Percentiles rank a stretch among this genome's conserved stretches.
Evolutionary conservation across 2,797 vertebrate genomes (phyloP).

Genomic region (Smutsia gigantea): DNA sequence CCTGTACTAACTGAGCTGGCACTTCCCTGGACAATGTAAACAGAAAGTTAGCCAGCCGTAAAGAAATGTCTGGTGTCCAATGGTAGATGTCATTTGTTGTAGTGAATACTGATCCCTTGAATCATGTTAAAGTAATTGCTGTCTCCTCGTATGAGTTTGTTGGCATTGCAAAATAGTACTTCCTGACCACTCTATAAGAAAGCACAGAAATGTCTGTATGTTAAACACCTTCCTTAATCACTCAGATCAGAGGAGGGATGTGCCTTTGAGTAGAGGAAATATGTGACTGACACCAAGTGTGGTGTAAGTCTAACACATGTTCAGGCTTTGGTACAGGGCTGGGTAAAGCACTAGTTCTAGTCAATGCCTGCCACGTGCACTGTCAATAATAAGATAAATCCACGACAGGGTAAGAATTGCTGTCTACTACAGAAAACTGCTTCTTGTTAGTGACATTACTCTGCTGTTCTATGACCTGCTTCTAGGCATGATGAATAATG

Average conservation of each 20-base stretch:
- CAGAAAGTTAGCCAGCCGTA: neutral
- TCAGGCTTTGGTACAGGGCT: neutral
- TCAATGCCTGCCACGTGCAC: constrained; percentile 51
- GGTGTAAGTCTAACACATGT: neutral
- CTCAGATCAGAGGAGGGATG: neutral
- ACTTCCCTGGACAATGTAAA: constrained; percentile 13
- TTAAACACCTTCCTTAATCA: constrained; percentile 64
- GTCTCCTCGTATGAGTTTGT: neutral
- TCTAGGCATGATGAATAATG: constrained; percentile 60
- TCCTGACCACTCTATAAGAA: neutral
- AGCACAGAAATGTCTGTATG: neutral
- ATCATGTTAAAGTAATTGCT: neutral
- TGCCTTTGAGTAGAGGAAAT: constrained; percentile 64
- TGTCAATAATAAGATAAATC: constrained; percentile 65
- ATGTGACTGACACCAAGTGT: neutral
- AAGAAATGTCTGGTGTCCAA: neutral
- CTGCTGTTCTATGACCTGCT: constrained; percentile 57
- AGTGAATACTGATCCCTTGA: constrained; percentile 41
- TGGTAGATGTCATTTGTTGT: neutral
- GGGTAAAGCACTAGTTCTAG: constrained; percentile 47
- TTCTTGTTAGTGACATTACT: constrained; percentile 62
- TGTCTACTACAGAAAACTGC: constrained; percentile 36
- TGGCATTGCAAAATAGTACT: constrained; percentile 44
- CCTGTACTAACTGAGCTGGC: neutral
- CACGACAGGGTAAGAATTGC: constrained; percentile 47